A percentile compares a stretch with the other conserved stretches of the same genome.
Evolutionary conservation across 23 tunicate species (phyloP).

Genomic region (Botrylloides violaceus): DNA sequence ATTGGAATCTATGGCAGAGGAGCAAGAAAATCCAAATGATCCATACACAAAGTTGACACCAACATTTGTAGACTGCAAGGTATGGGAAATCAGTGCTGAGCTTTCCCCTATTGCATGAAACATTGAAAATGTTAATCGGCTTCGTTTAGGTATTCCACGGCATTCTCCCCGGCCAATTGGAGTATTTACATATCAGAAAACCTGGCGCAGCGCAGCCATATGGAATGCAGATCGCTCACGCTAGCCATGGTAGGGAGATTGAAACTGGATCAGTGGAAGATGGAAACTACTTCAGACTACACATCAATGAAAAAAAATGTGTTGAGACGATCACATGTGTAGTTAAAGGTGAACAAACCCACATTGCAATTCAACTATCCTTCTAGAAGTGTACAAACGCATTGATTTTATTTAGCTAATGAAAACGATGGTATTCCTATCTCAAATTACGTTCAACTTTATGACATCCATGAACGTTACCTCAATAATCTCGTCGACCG

Average conservation of each 20-base stretch:
- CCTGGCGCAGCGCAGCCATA: constrained; percentile 56
- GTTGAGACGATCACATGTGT: constrained; percentile 93
- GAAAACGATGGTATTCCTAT: no score
- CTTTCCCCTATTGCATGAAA: no score
- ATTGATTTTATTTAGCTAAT: no score
- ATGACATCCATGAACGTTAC: constrained; percentile 82
- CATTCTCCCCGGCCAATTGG: constrained; percentile 51
- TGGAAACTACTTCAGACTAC: constrained; percentile 87
- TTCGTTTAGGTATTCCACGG: constrained; percentile 44
- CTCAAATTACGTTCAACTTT: constrained; percentile 56
- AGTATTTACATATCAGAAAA: constrained; percentile 75
- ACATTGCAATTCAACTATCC: not conserved
- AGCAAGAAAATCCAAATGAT: constrained; percentile 3
- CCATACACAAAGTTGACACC: constrained; percentile 25
- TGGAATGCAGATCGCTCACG: constrained; percentile 39
- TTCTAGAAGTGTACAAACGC: no score
- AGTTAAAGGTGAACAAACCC: constrained; percentile 21
- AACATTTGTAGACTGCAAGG: constrained; percentile 16
- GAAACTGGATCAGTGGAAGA: constrained; percentile 59
- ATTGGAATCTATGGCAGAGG: constrained; percentile 47
- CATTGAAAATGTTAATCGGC: no score
- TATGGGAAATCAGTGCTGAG: not conserved
- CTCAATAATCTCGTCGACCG: constrained; percentile 67
- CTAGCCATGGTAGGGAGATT: constrained; percentile 65
- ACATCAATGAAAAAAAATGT: constrained; percentile 63